Evolutionary conservation across 2,888 invertebrate species (phyloP).

Genomic region (Mimas tiliae): DNA sequence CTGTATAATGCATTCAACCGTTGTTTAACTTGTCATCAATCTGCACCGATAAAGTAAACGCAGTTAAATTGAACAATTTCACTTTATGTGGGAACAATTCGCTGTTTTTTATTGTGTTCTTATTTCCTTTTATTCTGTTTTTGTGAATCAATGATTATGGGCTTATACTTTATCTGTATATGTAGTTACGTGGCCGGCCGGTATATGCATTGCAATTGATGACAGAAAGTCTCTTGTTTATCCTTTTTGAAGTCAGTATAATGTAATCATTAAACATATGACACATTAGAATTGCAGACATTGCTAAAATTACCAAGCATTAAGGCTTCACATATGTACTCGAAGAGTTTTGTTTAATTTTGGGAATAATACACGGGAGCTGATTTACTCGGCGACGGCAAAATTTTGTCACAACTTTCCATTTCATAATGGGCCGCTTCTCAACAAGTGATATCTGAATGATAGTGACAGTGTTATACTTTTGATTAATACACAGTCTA

Average conservation of each 20-base stretch:
- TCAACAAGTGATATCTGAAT: background rate
- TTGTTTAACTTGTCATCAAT: constrained; percentile 7
- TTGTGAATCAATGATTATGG: background rate
- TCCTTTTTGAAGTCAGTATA: no score
- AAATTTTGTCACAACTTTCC: background rate
- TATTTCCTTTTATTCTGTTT: background rate
- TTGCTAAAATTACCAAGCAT: no score
- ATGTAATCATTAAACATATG: background rate
- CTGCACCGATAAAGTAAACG: constrained; percentile 6
- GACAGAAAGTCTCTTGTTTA: no score
- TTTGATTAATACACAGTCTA: no score
- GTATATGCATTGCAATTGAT: no score
- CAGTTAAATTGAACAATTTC: background rate
- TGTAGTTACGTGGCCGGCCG: background rate
- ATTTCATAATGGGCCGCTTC: background rate
- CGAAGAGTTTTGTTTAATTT: background rate
- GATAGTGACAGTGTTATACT: background rate
- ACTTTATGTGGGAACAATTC: background rate
- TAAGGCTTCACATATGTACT: background rate
- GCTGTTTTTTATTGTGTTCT: background rate
- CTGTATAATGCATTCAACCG: constrained; percentile 2
- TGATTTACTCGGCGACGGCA: background rate
- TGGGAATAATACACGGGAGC: background rate
- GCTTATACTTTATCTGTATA: no score
- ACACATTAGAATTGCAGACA: no score